phyloP scores from a whole-genome alignment of 2,797 vertebrate genomes.

The Vespertilio murinus region DNA sequence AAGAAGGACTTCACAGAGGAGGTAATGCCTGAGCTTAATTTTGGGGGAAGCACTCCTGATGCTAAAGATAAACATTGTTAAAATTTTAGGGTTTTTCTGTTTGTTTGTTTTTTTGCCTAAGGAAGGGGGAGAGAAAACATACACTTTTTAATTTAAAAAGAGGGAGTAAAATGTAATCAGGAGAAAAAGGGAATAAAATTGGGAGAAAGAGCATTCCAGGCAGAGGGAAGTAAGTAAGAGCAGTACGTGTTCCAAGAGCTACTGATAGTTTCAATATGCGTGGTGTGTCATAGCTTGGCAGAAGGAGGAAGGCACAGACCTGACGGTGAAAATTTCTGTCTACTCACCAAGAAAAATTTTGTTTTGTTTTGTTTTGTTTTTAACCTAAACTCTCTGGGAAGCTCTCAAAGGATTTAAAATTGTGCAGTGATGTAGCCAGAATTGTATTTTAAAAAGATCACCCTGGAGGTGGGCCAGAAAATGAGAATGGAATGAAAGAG shows the following conservation, averaged over 20 bases:
- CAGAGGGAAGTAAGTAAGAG: neutral
- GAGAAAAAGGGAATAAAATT: neutral
- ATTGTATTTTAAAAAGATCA: neutral
- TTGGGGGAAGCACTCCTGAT: neutral
- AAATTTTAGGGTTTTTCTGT: no score
- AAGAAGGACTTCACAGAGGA: neutral
- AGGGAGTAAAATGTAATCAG: neutral
- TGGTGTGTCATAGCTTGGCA: neutral
- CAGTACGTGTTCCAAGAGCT: neutral
- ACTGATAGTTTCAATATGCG: neutral
- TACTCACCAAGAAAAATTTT: neutral
- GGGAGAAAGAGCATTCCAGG: neutral
- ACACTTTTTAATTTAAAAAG: neutral
- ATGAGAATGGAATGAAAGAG: neutral
- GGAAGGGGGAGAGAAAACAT: no score
- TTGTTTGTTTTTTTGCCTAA: no score
- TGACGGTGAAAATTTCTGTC: neutral
- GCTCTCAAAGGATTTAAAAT: neutral
- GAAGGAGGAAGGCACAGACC: neutral
- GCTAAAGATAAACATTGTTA: no score
- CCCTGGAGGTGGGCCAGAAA: neutral
- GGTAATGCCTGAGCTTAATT: neutral
- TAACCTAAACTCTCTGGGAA: neutral
- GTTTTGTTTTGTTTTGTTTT: neutral
- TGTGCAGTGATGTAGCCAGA: neutral